Evolutionary conservation across 2,888 invertebrate species (phyloP).

Genomic region (Lepidocyrtoides sp.): DNA sequence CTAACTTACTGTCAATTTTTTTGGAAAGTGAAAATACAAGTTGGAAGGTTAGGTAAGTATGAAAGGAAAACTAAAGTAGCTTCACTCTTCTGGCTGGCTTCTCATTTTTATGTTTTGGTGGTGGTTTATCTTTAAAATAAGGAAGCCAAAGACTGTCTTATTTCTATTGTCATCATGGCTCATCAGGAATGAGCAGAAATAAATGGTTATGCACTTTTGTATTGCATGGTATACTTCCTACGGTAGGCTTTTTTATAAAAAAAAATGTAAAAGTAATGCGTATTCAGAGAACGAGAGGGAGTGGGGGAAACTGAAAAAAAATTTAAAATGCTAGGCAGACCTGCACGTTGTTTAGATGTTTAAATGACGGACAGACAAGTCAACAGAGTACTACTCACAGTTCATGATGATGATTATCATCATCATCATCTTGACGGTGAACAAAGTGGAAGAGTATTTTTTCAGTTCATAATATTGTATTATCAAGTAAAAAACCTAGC

Average conservation of each 20-base stretch:
- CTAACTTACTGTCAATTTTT: conserved; percentile 3
- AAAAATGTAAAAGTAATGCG: conserved; percentile 4
- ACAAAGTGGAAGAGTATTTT: conserved; percentile 10
- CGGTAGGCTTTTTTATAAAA: background rate
- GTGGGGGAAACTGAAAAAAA: conserved; percentile 9
- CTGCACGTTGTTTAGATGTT: conserved; percentile 76
- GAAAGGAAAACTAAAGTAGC: background rate
- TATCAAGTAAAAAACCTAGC: conserved; percentile 47
- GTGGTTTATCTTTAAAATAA: conserved; percentile 16
- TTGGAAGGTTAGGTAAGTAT: background rate
- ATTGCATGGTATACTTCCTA: background rate
- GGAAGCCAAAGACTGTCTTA: background rate
- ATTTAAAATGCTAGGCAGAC: conserved; percentile 80
- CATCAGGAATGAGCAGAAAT: background rate
- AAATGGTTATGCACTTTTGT: background rate
- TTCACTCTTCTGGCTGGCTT: background rate
- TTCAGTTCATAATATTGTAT: conserved; percentile 64
- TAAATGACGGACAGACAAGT: conserved; percentile 78
- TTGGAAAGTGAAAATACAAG: background rate
- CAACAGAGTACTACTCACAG: conserved; percentile 57
- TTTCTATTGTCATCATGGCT: background rate
- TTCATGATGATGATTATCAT: background rate
- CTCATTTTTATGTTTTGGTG: background rate
- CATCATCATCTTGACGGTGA: background rate
- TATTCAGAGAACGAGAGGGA: background rate